Evolutionary conservation across 2,888 invertebrate genomes (phyloP).

Genomic region (Drosophila mimica): DNA sequence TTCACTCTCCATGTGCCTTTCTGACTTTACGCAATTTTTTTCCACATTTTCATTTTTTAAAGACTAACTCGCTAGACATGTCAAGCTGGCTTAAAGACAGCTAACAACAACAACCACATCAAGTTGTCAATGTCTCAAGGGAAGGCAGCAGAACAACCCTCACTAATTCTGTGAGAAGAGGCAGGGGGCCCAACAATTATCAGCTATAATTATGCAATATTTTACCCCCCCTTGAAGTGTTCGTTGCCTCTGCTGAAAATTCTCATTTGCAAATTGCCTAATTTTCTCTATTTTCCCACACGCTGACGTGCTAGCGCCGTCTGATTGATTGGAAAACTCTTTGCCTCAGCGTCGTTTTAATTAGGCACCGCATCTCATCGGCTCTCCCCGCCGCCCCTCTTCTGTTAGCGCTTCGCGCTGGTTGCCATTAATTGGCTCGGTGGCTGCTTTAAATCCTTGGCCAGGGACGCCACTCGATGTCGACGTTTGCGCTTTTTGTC

Average conservation of each 20-base stretch:
- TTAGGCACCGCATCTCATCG: slow-evolving; percentile 55
- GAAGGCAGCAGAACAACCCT: slow-evolving; percentile 62
- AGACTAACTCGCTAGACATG: slow-evolving; percentile 43
- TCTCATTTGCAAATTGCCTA: slow-evolving; percentile 78
- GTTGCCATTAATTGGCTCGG: slow-evolving; percentile 73
- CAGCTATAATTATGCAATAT: slow-evolving; percentile 78
- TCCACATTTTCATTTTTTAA: slow-evolving; percentile 28
- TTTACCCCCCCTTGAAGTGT: slow-evolving; percentile 23
- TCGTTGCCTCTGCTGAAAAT: slow-evolving; percentile 26
- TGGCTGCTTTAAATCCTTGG: slow-evolving; percentile 64
- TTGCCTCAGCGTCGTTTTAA: slow-evolving; percentile 63
- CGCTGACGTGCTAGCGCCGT: slow-evolving; percentile 36
- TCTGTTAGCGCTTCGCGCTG: slow-evolving; percentile 27
- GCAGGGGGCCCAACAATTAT: slow-evolving; percentile 61
- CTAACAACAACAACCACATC: slow-evolving; percentile 50
- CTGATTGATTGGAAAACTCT: slow-evolving; percentile 79
- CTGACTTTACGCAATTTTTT: slow-evolving; percentile 63
- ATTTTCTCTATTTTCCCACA: slow-evolving; percentile 72
- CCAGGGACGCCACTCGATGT: slow-evolving; percentile 42
- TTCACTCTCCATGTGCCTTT: slow-evolving; percentile 58
- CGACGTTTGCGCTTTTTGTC: slow-evolving; percentile 63
- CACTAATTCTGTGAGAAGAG: slow-evolving; percentile 8
- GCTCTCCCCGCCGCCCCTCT: neutral
- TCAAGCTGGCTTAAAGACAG: slow-evolving; percentile 75
- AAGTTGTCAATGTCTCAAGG: slow-evolving; percentile 68